These are phyloP conservation scores for Ictalurus furcatus DNA, from an alignment of 2,113 vertebrate genomes.

Conservation along the genomic window DNA sequence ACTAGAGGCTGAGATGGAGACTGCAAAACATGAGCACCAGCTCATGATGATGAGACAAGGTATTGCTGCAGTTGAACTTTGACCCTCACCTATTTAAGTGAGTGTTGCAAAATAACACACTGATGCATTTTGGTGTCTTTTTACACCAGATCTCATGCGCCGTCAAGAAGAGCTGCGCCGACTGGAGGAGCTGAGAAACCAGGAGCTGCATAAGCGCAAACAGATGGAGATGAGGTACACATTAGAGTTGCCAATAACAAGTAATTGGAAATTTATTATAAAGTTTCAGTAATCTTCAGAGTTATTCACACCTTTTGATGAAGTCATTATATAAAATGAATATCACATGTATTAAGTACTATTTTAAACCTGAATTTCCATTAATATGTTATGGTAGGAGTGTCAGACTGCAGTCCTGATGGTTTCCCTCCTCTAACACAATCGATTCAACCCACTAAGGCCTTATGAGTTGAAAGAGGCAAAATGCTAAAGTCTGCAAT, in stretches of 20 bases:
- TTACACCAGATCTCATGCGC: constrained; percentile 89
- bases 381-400: not conserved
- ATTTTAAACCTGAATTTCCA: not conserved
- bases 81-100: not conserved
- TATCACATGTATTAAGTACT: not conserved
- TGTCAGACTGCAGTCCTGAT: not conserved
- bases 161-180: constrained; percentile 95
- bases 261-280: not conserved
- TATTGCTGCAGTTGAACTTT: constrained; percentile 52
- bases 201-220: constrained; percentile 95
- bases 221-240: constrained; percentile 93
- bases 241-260: not conserved
- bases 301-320: not conserved
- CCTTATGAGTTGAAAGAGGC: not conserved
- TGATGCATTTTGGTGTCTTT: not conserved
- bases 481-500: not conserved
- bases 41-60: constrained; percentile 99
- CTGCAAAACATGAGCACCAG: constrained; percentile 95
- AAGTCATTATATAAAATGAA: not conserved
- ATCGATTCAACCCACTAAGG: not conserved
- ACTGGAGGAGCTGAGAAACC: constrained; percentile 94
- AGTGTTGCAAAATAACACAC: no score
- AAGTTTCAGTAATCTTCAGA: not conserved
- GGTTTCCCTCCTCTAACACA: not conserved
- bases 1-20: constrained; percentile 96